phyloP scores from a whole-genome alignment of 92 coral and sea anemone species.

The Parazoanthus darwini region DNA sequence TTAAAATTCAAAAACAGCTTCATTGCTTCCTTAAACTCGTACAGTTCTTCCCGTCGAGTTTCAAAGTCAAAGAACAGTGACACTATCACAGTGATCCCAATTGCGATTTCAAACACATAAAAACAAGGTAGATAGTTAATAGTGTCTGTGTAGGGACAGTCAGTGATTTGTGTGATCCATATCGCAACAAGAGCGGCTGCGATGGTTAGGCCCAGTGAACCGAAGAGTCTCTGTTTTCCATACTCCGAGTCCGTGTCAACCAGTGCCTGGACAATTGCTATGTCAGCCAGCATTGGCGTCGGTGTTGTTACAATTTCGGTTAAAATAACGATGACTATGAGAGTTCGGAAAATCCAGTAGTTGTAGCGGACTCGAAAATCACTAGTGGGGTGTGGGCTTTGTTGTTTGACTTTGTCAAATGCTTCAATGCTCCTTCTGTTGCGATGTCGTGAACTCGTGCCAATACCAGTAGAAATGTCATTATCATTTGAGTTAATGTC shows the following conservation, averaged over 20 bases:
- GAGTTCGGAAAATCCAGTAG: slow-evolving; percentile 75
- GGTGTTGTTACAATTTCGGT: slow-evolving; percentile 89
- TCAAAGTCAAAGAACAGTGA: slow-evolving; percentile 75
- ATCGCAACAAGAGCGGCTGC: slow-evolving; percentile 77
- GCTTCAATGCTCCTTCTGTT: slow-evolving; percentile 33
- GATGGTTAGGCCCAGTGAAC: slow-evolving; percentile 72
- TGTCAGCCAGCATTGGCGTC: slow-evolving; percentile 89
- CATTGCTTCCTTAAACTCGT: slow-evolving; percentile 59
- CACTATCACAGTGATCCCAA: slow-evolving; percentile 73
- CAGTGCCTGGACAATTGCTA: slow-evolving; percentile 73
- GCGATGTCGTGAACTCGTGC: slow-evolving; percentile 6
- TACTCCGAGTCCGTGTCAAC: slow-evolving; percentile 77
- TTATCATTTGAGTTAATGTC: slow-evolving; percentile 10
- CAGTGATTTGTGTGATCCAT: slow-evolving; percentile 60
- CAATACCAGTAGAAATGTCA: not conserved
- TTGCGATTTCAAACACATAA: slow-evolving; percentile 75
- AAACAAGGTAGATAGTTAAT: slow-evolving; percentile 80
- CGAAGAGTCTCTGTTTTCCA: slow-evolving; percentile 81
- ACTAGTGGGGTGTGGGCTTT: slow-evolving; percentile 62
- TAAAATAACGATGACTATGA: slow-evolving; percentile 69
- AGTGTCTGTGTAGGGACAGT: slow-evolving; percentile 78
- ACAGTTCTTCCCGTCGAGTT: slow-evolving; percentile 29
- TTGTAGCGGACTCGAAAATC: slow-evolving; percentile 78
- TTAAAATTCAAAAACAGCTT: slow-evolving; percentile 68
- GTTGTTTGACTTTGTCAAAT: slow-evolving; percentile 13